A percentile compares a stretch with the other conserved stretches of the same genome.
phyloP scores from a whole-genome alignment of 2,888 invertebrate species.

The Coelopa pilipes region DNA sequence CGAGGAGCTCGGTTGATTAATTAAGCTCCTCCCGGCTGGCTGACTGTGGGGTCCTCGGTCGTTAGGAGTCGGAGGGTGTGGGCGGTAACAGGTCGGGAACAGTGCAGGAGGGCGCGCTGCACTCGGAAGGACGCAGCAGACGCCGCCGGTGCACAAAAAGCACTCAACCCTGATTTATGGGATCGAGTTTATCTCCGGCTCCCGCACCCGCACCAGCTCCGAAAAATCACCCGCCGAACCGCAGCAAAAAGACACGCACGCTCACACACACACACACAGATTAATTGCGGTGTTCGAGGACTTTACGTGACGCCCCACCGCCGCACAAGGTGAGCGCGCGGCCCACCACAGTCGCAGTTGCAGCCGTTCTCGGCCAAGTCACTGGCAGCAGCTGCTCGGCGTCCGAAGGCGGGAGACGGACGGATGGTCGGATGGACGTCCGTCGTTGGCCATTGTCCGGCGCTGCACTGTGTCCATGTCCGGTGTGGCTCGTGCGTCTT shows the following conservation, averaged over 20 bases:
- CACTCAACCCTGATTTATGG: conserved; percentile 27
- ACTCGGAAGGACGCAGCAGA: background rate
- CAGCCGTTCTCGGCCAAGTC: no score
- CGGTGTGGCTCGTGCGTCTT: no score
- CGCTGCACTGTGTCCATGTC: no score
- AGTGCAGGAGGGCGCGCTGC: background rate
- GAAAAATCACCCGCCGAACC: background rate
- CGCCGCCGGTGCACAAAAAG: background rate
- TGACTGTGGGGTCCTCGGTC: background rate
- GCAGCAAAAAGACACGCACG: background rate
- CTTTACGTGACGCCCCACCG: no score
- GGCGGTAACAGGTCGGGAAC: background rate
- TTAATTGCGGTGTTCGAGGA: no score
- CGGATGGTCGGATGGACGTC: no score
- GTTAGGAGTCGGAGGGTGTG: background rate
- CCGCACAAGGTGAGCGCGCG: no score
- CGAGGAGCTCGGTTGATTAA: background rate
- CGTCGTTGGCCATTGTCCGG: no score
- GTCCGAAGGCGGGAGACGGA: no score
- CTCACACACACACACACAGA: background rate
- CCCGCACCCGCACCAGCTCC: conserved; percentile 49
- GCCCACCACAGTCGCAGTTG: no score
- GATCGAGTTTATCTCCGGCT: conserved; percentile 17
- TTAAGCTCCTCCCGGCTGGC: conserved; percentile 37
- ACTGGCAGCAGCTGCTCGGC: no score